Evolutionary conservation across 64 coral and sea anemone species (phyloP).

Genomic region (Montipora efflorescens): DNA sequence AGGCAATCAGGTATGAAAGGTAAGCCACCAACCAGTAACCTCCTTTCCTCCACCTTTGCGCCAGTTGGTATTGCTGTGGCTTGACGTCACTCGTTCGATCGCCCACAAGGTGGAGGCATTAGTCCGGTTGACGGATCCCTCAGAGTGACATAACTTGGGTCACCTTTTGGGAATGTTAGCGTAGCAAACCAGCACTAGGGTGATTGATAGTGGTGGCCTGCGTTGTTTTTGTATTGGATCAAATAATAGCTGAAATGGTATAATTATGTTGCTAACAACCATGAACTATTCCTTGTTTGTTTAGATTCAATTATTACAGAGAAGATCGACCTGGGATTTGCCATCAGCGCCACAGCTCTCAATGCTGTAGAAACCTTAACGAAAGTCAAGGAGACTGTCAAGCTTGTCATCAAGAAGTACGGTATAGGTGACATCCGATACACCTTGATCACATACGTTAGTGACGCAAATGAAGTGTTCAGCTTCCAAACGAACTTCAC

Average conservation of each 20-base stretch:
- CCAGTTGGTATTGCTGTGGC: too few relatives aligned
- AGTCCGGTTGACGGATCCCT: too few relatives aligned
- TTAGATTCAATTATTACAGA: conserved; percentile 42
- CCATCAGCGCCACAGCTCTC: conserved; percentile 29
- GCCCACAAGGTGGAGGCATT: too few relatives aligned
- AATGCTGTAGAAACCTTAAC: conserved; percentile 33
- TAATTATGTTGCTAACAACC: not conserved
- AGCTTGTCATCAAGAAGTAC: conserved; percentile 72
- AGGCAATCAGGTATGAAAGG: too few relatives aligned
- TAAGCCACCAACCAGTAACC: not conserved
- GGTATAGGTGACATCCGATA: conserved; percentile 70
- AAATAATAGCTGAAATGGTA: not conserved
- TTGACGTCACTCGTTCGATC: too few relatives aligned
- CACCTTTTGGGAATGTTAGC: too few relatives aligned
- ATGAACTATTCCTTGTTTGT: not conserved
- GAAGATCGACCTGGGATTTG: conserved; percentile 67
- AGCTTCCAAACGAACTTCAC: conserved; percentile 62
- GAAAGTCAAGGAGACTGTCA: conserved; percentile 64
- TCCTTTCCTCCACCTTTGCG: too few relatives aligned
- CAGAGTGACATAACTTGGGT: too few relatives aligned
- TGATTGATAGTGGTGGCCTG: not conserved
- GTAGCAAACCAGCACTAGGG: too few relatives aligned
- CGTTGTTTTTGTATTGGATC: not conserved
- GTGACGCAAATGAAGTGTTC: conserved; percentile 51
- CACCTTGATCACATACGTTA: conserved; percentile 70